Evolutionary conservation across 1,140 invertebrate genomes (phyloP), one percentile per base, ranked within the genome.

Genomic region (Heliconius nattereri): DNA sequence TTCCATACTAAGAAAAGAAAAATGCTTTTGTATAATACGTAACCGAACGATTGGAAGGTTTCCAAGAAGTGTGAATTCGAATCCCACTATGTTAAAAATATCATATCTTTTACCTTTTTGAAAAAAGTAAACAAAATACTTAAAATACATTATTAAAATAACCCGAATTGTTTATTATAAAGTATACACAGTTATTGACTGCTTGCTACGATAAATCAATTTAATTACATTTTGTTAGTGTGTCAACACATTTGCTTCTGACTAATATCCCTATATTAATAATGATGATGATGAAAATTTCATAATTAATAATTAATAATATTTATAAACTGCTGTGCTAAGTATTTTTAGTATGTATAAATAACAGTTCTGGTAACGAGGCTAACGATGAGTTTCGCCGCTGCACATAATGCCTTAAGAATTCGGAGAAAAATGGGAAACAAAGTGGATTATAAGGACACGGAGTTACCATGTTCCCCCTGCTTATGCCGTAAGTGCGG

Each of bases 261-360:
- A 60, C 9, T 60, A 60, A 60, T 26, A 23, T 23, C 7, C 54
- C n/a, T 57, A 23, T 60, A 60, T 60, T 60, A 60, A 60, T 23
- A 60, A 60, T 23, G 20, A 57, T 57, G n/a, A 57, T 57, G n/a
- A 57, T 57, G 54, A 60, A 60, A 60, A 60, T 60, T 60, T 60
- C 20, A 23, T n/a, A 60, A 60, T 60, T 23, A 60, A 60, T 60
- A 20, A 52, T 52, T 1, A 7, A 52, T 49, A 19, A 49, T n/a
- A 57, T 23, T 57, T 8, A 60, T 60, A 57, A 7, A 57, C 5
- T 23, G 20, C 13, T 45, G 20, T 57, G 23, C 9, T 54, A 54
- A 8, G 5, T 2, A 45, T 16, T 45, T 13, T 16, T 13, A 35
- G 32, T 1, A 0, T 16, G 40, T 45, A 45, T 11, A 45, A 45